These are phyloP conservation scores for Pygocentrus nattereri DNA, from an alignment of 2,797 vertebrate species.

Conservation along the genomic window DNA sequence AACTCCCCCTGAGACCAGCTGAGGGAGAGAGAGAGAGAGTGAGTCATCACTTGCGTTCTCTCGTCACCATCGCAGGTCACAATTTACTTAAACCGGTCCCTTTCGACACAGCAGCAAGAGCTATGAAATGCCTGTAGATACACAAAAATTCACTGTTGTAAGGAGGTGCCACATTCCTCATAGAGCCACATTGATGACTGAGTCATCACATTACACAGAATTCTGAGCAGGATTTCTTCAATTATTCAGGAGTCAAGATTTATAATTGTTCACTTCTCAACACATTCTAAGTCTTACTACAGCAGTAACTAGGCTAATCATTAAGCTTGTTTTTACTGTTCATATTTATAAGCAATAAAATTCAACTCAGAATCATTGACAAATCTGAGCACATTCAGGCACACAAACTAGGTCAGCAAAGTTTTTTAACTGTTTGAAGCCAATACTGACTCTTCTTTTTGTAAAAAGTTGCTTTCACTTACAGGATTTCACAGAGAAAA, in stretches of 20 bases:
- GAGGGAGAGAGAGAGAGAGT: conserved; percentile 34
- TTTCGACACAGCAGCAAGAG: conserved; percentile 23
- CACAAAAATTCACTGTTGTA: conserved; percentile 12
- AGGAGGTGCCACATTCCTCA: conserved; percentile 58
- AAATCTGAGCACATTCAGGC: background rate
- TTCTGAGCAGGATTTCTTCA: conserved; percentile 1
- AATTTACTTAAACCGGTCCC: conserved; percentile 29
- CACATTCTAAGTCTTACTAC: background rate
- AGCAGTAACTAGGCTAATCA: background rate
- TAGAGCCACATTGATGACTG: conserved; percentile 44
- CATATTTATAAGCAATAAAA: background rate
- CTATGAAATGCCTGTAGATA: conserved; percentile 40
- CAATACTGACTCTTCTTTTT: too few relatives aligned
- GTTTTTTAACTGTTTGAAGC: too few relatives aligned
- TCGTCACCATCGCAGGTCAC: conserved; percentile 57
- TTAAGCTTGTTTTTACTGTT: background rate
- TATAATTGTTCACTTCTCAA: background rate
- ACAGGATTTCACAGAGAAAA: too few relatives aligned
- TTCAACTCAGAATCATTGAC: background rate
- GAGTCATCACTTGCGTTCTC: conserved; percentile 66
- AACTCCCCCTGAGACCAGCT: conserved; percentile 26
- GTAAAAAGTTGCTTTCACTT: too few relatives aligned
- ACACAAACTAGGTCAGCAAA: too few relatives aligned
- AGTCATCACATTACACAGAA: conserved; percentile 1
- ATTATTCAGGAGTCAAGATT: background rate